phyloP scores from a whole-genome alignment of 2,797 vertebrate genomes.

The Chlorospingus flavigularis region DNA sequence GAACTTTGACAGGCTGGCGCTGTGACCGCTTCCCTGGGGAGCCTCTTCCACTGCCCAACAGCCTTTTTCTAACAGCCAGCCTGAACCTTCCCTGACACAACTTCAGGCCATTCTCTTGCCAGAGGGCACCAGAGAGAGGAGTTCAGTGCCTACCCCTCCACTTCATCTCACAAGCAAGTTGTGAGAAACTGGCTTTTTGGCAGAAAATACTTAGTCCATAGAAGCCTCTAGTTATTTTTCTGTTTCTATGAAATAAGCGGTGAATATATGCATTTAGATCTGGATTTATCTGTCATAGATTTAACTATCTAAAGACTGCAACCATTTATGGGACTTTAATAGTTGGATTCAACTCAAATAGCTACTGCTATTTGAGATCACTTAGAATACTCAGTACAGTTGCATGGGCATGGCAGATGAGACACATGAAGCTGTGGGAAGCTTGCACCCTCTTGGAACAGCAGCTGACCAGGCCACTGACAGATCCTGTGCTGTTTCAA shows the following conservation, averaged over 20 bases:
- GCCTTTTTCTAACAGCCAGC: not conserved
- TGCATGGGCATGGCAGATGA: not conserved
- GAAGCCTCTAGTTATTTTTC: not conserved
- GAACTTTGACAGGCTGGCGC: not conserved
- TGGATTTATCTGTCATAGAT: not conserved
- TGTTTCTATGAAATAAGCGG: not conserved
- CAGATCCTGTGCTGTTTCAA: not conserved
- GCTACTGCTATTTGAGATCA: not conserved
- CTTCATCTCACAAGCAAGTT: not conserved
- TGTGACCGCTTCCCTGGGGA: not conserved
- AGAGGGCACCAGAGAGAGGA: not conserved
- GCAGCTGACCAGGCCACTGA: not conserved
- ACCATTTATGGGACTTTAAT: not conserved
- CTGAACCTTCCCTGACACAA: not conserved
- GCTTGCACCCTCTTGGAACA: not conserved
- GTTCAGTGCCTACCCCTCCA: not conserved
- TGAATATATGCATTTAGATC: not conserved
- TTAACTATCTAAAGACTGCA: not conserved
- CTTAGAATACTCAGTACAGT: not conserved
- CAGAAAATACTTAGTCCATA: not conserved
- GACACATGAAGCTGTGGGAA: not conserved
- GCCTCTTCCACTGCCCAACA: not conserved
- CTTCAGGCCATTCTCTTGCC: not conserved
- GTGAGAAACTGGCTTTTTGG: not conserved
- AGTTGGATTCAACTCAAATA: not conserved